These are phyloP conservation scores for Trypoxylus dichotomus DNA, from an alignment of 1,140 invertebrate genomes.

Conservation along the genomic window DNA sequence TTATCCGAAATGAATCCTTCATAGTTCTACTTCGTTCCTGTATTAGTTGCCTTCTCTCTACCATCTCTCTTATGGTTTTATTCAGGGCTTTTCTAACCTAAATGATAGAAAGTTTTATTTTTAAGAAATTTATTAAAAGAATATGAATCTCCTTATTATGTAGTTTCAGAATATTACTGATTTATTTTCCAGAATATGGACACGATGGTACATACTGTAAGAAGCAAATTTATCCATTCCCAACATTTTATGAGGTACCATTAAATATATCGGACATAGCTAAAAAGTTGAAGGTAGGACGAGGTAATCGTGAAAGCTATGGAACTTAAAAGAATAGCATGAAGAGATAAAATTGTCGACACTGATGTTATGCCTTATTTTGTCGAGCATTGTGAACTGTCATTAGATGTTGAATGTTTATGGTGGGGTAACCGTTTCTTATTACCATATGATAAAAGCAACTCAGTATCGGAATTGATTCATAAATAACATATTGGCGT, in stretches of 20 bases:
- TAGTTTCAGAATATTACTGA: too few relatives aligned
- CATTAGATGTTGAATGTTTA: neutral
- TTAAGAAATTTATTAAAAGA: too few relatives aligned
- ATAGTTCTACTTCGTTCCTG: conserved; percentile 9
- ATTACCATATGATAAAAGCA: neutral
- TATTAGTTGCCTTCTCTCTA: conserved; percentile 36
- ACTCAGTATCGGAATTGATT: neutral
- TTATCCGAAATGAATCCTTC: neutral
- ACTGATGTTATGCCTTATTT: neutral
- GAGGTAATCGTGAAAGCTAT: neutral
- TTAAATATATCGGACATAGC: neutral
- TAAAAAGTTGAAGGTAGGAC: neutral
- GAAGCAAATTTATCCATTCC: neutral
- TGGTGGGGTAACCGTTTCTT: neutral
- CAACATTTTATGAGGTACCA: neutral
- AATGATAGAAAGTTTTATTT: neutral
- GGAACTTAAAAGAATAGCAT: neutral
- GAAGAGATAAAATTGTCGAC: neutral
- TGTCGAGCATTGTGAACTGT: neutral
- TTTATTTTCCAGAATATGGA: too few relatives aligned
- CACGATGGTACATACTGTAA: too few relatives aligned
- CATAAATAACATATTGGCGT: neutral
- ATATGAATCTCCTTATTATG: too few relatives aligned
- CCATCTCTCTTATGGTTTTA: neutral
- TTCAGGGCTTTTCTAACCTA: conserved; percentile 16